Evolutionary conservation across 1,140 invertebrate genomes (phyloP).

Genomic region (Hypothenemus hampei): DNA sequence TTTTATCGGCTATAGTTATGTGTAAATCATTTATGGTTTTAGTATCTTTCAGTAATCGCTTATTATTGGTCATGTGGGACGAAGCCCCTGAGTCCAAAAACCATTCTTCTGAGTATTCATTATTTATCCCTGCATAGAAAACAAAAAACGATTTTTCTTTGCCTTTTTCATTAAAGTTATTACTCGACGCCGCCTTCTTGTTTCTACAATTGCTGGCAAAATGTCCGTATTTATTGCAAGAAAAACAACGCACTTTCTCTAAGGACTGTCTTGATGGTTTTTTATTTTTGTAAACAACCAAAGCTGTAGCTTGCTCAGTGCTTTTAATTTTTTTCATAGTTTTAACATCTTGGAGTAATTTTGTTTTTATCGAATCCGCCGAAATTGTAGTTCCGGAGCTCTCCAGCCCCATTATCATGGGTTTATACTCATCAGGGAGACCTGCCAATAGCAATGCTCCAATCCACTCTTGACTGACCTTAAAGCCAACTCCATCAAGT

Average conservation of each 20-base stretch:
- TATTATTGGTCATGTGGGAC: no score
- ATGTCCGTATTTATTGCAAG: no score
- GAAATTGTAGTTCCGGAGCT: constrained; percentile 38
- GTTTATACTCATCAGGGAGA: constrained; percentile 34
- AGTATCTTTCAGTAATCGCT: no score
- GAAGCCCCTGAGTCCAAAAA: no score
- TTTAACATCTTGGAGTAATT: constrained; percentile 41
- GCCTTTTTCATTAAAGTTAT: neutral
- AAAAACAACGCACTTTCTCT: no score
- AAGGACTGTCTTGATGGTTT: constrained; percentile 8
- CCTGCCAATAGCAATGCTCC: constrained; percentile 33
- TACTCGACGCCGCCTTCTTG: neutral
- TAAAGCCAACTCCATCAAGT: constrained; percentile 21
- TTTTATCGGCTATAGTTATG: no score
- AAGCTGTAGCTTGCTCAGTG: constrained; percentile 20
- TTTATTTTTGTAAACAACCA: constrained; percentile 7
- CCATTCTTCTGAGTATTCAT: no score
- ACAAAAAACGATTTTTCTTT: neutral
- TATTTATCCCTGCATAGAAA: neutral
- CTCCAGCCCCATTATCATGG: constrained; percentile 42
- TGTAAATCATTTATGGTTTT: no score
- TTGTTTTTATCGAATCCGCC: constrained; percentile 37
- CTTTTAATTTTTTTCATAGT: constrained; percentile 13
- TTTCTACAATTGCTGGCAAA: no score
- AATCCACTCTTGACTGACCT: constrained; percentile 30